Evolutionary conservation across 2,113 vertebrate genomes (phyloP).

Genomic region (Saiga tatarica): DNA sequence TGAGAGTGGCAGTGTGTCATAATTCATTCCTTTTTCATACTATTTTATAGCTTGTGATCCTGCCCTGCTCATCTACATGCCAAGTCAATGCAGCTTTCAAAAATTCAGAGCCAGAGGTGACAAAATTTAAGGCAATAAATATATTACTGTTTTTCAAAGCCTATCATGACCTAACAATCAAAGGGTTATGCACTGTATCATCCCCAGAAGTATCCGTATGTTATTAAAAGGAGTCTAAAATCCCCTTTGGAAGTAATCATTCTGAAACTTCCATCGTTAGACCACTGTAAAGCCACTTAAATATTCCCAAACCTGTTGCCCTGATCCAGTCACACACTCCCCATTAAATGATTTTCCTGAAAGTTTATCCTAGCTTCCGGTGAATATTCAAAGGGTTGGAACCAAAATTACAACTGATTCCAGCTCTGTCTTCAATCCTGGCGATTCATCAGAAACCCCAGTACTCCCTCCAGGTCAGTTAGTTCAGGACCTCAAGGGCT

Average conservation of each 20-base stretch:
- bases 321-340: not conserved
- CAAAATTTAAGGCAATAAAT: slow-evolving; percentile 8
- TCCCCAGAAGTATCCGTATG: not conserved
- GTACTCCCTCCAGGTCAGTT: not conserved
- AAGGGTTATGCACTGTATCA: not conserved
- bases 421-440: not conserved
- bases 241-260: not conserved
- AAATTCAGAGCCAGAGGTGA: not conserved
- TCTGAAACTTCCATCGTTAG: not conserved
- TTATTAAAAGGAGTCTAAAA: slow-evolving; percentile 14
- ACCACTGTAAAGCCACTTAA: not conserved
- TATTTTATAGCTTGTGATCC: not conserved
- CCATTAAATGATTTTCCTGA: not conserved
- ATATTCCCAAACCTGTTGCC: not conserved
- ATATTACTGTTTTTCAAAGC: slow-evolving; percentile 10
- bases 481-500: not conserved
- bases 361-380: not conserved
- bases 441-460: not conserved
- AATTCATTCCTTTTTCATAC: slow-evolving; percentile 18
- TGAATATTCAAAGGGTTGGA: not conserved
- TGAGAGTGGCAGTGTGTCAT: not conserved
- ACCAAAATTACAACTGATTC: not conserved
- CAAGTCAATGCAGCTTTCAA: slow-evolving; percentile 9
- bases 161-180: not conserved
- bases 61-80: not conserved